Conservation (phyloP, 2,888 invertebrate genomes). For the Ctena decussata region DNA sequence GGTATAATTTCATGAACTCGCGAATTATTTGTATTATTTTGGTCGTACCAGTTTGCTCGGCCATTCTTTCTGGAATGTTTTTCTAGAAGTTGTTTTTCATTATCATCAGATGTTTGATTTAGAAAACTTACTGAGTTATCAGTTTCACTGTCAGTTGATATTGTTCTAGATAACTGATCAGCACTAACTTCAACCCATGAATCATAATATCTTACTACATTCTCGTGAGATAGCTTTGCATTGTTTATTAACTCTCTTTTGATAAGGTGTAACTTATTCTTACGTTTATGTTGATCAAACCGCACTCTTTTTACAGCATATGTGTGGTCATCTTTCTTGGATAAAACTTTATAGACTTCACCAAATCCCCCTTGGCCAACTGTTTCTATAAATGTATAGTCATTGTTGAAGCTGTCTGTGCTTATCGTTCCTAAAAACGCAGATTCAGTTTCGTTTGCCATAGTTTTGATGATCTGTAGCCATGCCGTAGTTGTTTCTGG, state of each 20-base stretch:
- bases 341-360: not conserved
- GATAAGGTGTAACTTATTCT: not conserved
- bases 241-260: conserved; percentile 1
- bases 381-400: not conserved
- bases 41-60: too few relatives aligned
- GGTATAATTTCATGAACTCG: too few relatives aligned
- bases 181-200: not conserved
- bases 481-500: too few relatives aligned
- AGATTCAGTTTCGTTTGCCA: not conserved
- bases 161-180: not conserved
- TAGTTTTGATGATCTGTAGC: too few relatives aligned
- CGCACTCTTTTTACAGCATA: not conserved
- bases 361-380: not conserved
- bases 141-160: not conserved
- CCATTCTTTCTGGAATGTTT: too few relatives aligned
- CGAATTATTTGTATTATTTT: too few relatives aligned
- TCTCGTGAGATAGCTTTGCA: not conserved
- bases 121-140: not conserved
- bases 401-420: not conserved
- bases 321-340: not conserved
- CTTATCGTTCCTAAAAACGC: not conserved
- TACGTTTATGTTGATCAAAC: not conserved
- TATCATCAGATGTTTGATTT: too few relatives aligned
- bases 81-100: too few relatives aligned
- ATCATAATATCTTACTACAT: not conserved